Evolutionary conservation across 2,113 vertebrate species (phyloP).

Genomic region (Triplophysa siluroides): DNA sequence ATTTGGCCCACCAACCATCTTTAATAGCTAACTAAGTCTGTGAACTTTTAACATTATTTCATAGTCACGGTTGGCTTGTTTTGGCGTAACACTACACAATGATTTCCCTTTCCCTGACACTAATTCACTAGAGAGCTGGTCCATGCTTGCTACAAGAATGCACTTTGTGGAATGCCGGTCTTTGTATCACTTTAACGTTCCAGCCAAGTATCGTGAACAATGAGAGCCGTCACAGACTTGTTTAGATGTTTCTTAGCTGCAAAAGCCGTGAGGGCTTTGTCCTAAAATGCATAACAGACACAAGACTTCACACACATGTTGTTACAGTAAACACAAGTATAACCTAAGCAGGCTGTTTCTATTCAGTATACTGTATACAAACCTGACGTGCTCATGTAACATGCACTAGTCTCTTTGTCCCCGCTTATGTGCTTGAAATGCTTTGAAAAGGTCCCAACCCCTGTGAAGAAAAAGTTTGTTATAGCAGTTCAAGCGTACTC

Average conservation of each 20-base stretch:
- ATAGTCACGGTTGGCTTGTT: slow-evolving; percentile 42
- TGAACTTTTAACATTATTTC: slow-evolving; percentile 40
- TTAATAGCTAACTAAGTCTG: slow-evolving; percentile 13
- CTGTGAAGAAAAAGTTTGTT: not conserved
- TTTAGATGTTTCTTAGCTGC: slow-evolving; percentile 26
- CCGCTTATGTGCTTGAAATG: not conserved
- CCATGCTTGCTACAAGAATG: slow-evolving; percentile 61
- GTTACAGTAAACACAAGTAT: not conserved
- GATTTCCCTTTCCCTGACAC: slow-evolving; percentile 17
- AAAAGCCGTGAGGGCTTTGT: not conserved
- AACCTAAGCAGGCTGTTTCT: not conserved
- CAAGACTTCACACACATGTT: not conserved
- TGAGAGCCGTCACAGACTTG: slow-evolving; percentile 26
- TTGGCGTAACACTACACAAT: slow-evolving; percentile 27
- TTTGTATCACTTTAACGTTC: slow-evolving; percentile 33
- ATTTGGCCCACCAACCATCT: slow-evolving; percentile 31
- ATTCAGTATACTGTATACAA: not conserved
- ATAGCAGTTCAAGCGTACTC: not conserved
- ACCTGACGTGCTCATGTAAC: not conserved
- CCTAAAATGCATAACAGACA: not conserved
- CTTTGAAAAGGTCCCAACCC: not conserved
- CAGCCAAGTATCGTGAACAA: slow-evolving; percentile 45
- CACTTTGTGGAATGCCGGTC: slow-evolving; percentile 47
- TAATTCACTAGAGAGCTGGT: slow-evolving; percentile 46
- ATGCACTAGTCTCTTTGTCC: not conserved